Evolutionary conservation across 1,140 invertebrate species (phyloP).

Genomic region (Pantala flavescens): DNA sequence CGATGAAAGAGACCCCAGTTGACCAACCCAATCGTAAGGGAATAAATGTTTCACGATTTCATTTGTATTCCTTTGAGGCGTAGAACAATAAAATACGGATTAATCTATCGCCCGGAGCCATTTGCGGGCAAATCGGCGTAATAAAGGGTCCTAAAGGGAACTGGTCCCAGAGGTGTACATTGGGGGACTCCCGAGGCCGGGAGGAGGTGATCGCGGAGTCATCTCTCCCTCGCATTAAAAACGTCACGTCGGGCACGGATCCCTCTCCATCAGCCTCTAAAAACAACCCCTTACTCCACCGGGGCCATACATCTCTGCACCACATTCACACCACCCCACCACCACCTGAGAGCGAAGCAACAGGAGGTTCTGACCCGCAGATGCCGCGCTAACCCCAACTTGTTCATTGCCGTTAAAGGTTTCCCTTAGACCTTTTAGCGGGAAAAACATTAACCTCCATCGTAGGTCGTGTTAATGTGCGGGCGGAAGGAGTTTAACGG

Average conservation of each 20-base stretch:
- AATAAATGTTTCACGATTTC: too few species aligned
- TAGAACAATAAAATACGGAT: not conserved
- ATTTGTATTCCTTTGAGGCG: not conserved
- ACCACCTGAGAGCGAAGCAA: not conserved
- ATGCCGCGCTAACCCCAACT: not conserved
- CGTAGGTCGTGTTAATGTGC: too few species aligned
- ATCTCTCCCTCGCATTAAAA: not conserved
- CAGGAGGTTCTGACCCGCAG: not conserved
- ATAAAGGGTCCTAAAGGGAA: not conserved
- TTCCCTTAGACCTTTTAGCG: too few species aligned
- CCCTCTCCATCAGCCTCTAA: not conserved
- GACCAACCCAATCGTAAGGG: too few species aligned
- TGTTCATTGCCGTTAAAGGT: too few species aligned
- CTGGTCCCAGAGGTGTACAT: not conserved
- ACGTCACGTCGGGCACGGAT: not conserved
- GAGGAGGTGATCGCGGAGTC: not conserved
- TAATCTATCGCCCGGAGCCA: not conserved
- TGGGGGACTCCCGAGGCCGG: not conserved
- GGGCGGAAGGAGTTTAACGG: too few species aligned
- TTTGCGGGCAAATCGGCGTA: not conserved
- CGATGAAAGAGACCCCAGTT: too few species aligned
- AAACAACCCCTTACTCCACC: not conserved
- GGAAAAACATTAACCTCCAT: too few species aligned
- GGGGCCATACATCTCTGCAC: not conserved
- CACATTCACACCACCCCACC: not conserved